Evolutionary conservation across 1,140 invertebrate species (phyloP).

Genomic region (Ylistrum balloti): DNA sequence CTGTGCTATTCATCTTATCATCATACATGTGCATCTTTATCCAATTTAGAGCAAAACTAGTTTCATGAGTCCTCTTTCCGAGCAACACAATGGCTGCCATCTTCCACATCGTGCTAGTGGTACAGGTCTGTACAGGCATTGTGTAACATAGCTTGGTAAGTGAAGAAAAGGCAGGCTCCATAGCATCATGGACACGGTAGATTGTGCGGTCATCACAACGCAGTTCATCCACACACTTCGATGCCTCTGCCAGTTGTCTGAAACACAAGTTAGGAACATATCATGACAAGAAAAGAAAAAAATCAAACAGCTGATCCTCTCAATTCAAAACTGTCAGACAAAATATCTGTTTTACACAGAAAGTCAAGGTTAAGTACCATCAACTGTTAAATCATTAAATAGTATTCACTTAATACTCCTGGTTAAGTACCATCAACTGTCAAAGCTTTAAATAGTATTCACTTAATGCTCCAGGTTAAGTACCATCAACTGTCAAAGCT

Average conservation of each 20-base stretch:
- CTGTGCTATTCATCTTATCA: not conserved
- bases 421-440: too few species aligned
- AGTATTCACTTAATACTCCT: too few species aligned
- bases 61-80: not conserved
- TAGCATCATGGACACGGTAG: not conserved
- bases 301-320: too few species aligned
- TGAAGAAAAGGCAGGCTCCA: not conserved
- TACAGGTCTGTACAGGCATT: not conserved
- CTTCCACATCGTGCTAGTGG: not conserved
- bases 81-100: not conserved
- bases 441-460: too few species aligned
- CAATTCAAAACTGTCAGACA: too few species aligned
- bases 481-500: too few species aligned
- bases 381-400: too few species aligned
- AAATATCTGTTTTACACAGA: too few species aligned
- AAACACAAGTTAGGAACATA: not conserved
- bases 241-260: not conserved
- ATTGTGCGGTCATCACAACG: not conserved
- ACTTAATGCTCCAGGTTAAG: too few species aligned
- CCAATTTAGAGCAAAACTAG: not conserved
- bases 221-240: not conserved
- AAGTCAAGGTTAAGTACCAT: too few species aligned
- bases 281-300: too few species aligned
- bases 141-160: not conserved
- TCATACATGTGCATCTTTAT: slow-evolving; percentile 4